Percentiles rank a stretch among this genome's conserved stretches.
These are phyloP conservation scores for Phytoseiulus persimilis DNA, from an alignment of 2,888 invertebrate species.

Conservation along the genomic window DNA sequence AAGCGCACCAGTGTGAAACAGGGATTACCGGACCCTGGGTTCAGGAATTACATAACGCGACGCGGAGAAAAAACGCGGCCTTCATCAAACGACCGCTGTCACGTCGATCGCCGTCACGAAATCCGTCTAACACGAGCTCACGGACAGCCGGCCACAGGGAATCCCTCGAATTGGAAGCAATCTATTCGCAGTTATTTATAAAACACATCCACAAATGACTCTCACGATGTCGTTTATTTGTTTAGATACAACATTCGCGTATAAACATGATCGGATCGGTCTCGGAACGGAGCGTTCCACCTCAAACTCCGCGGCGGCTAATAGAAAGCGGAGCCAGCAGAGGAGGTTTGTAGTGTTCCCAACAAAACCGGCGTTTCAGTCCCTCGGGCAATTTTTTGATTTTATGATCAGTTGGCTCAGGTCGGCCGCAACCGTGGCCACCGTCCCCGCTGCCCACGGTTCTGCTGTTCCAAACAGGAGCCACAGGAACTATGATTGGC, in stretches of 20 bases:
- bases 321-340: background rate
- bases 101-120: background rate
- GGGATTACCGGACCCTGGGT: background rate
- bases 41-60: background rate
- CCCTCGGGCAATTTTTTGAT: background rate
- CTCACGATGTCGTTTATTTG: background rate
- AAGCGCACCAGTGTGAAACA: background rate
- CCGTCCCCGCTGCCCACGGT: background rate
- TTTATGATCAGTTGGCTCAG: background rate
- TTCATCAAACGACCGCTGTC: background rate
- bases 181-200: background rate
- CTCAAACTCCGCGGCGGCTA: background rate
- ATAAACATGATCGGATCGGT: background rate
- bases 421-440: background rate
- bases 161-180: background rate
- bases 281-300: background rate
- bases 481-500: background rate
- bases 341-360: background rate
- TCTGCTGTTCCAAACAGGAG: background rate
- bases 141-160: background rate
- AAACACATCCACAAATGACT: background rate
- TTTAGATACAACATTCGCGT: background rate
- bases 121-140: background rate
- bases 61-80: background rate
- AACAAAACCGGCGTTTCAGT: background rate